Evolutionary conservation across 2,888 invertebrate genomes (phyloP).

Genomic region (Plebejus anna): DNA sequence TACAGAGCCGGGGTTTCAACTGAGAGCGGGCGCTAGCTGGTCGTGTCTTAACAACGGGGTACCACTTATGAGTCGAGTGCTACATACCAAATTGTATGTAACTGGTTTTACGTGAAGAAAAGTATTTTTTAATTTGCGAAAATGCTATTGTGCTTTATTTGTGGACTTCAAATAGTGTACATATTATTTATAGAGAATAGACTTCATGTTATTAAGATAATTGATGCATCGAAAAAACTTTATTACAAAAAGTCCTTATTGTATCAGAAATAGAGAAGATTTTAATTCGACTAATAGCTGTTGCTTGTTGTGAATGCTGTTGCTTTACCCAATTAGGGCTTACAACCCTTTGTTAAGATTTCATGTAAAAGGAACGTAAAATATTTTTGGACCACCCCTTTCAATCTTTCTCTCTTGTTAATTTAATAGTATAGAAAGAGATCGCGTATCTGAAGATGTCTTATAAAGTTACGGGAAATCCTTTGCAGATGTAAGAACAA

Average conservation of each 20-base stretch:
- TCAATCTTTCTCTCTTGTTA: not conserved
- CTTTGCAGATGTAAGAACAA: conserved; percentile 5
- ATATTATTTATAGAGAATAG: not conserved
- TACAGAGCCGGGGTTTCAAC: conserved; percentile 64
- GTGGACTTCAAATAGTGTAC: not conserved
- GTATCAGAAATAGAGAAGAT: not conserved
- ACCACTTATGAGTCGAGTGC: conserved; percentile 46
- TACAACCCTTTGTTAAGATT: not conserved
- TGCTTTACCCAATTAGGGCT: not conserved
- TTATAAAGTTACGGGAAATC: not conserved
- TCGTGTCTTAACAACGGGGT: conserved; percentile 68
- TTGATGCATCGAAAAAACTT: not conserved
- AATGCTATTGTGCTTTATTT: no score
- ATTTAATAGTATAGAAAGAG: not conserved
- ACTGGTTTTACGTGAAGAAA: not conserved
- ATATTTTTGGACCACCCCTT: not conserved
- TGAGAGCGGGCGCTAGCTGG: conserved; percentile 69
- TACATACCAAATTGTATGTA: conserved; percentile 17
- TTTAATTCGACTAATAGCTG: not conserved
- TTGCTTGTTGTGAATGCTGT: not conserved
- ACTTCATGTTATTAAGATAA: not conserved
- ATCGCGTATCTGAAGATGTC: not conserved
- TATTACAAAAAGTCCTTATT: not conserved
- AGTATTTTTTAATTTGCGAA: not conserved
- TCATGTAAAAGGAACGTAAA: not conserved